phyloP scores from a whole-genome alignment of 2,888 invertebrate genomes.

The Sphaeridia pumilis region DNA sequence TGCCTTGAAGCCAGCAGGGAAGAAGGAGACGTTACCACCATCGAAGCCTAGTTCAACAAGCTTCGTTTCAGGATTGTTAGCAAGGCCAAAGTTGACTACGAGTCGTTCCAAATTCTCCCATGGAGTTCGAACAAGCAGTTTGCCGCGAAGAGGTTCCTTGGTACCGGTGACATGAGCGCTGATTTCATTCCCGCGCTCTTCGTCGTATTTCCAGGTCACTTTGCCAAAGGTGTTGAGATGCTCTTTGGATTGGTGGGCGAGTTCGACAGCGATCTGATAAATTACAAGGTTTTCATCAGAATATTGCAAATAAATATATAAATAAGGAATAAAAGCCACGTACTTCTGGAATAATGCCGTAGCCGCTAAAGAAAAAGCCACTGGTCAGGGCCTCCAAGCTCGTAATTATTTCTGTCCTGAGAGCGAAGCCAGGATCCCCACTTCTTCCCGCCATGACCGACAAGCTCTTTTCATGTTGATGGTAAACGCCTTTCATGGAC shows the following conservation, averaged over 20 bases:
- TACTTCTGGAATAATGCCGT: slow-evolving; percentile 24
- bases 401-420: not conserved
- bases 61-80: not conserved
- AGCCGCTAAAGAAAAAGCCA: slow-evolving; percentile 21
- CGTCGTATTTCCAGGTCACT: slow-evolving; percentile 3
- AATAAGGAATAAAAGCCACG: not conserved
- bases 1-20: slow-evolving; percentile 5
- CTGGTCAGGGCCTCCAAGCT: not conserved
- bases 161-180: slow-evolving; percentile 1
- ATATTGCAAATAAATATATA: not conserved
- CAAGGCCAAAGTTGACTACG: slow-evolving; percentile 5
- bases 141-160: slow-evolving; percentile 3
- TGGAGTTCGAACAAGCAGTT: slow-evolving; percentile 9
- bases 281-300: not conserved
- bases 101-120: slow-evolving; percentile 9
- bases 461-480: slow-evolving; percentile 4
- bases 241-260: slow-evolving; percentile 1
- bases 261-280: slow-evolving; percentile 2
- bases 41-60: slow-evolving; percentile 8
- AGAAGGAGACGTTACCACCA: slow-evolving; percentile 6
- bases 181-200: not conserved
- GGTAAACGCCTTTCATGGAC: not conserved
- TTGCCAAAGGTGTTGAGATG: slow-evolving; percentile 2
- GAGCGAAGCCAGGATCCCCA: not conserved
- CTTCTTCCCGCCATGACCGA: slow-evolving; percentile 1